phyloP scores from a whole-genome alignment of 2,113 vertebrate genomes.

The Isurus oxyrinchus region DNA sequence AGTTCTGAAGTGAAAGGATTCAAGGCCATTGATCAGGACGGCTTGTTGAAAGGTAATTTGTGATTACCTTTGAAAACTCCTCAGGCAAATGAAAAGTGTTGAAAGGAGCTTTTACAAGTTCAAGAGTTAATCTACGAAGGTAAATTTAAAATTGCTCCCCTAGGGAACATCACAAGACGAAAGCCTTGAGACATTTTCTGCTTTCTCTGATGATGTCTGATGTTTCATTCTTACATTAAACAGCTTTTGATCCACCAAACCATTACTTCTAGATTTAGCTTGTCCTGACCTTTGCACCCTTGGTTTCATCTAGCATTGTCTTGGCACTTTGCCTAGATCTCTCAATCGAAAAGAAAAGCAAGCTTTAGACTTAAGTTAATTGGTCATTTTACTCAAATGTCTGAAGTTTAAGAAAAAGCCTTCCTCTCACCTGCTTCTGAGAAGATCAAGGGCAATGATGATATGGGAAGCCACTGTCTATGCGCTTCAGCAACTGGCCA shows the following conservation, averaged over 20 bases:
- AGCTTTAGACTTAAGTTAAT: neutral
- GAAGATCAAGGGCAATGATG: conserved; percentile 6
- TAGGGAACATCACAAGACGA: neutral
- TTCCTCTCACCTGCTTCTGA: neutral
- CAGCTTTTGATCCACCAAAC: conserved; percentile 13
- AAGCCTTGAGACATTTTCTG: conserved; percentile 19
- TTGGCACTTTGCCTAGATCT: neutral
- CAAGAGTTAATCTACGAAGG: conserved; percentile 17
- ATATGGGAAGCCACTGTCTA: neutral
- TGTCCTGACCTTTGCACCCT: neutral
- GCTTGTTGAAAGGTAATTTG: neutral
- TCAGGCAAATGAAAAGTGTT: neutral
- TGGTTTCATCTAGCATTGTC: neutral
- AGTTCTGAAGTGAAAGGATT: neutral
- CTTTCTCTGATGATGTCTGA: conserved; percentile 33
- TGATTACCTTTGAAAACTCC: neutral
- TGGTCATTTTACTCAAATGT: neutral
- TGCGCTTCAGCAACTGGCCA: too few relatives aligned
- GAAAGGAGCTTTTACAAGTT: conserved; percentile 26
- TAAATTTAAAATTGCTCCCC: conserved; percentile 24
- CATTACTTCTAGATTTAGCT: conserved; percentile 3
- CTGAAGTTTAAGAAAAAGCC: neutral
- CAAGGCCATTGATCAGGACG: neutral
- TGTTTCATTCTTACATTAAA: conserved; percentile 2
- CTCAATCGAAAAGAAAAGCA: neutral